Conservation (phyloP, 2,888 invertebrate genomes). For the Oxytorus armatus region DNA sequence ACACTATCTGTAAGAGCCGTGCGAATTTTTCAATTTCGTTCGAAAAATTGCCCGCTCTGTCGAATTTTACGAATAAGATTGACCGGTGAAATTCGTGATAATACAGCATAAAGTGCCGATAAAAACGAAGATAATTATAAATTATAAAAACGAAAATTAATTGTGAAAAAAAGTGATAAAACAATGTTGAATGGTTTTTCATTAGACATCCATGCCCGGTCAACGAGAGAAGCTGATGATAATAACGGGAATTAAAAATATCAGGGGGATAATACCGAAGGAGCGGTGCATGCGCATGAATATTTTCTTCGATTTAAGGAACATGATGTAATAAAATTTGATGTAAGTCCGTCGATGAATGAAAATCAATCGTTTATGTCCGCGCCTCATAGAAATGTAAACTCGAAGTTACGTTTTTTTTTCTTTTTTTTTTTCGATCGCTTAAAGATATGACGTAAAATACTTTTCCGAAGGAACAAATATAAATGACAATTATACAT, state of each 20-base stretch:
- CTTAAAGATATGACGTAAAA: conserved; percentile 51
- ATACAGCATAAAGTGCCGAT: too few species aligned
- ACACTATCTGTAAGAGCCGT: too few species aligned
- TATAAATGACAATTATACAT: conserved; percentile 71
- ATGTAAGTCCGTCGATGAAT: conserved; percentile 49
- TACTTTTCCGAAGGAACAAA: conserved; percentile 72
- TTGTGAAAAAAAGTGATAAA: neutral
- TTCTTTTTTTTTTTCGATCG: conserved; percentile 4
- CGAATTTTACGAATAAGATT: too few species aligned
- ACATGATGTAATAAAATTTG: conserved; percentile 25
- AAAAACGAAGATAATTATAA: neutral
- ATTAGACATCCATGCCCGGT: neutral
- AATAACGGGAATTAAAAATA: conserved; percentile 1
- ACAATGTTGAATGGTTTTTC: neutral
- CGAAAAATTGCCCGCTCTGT: too few species aligned
- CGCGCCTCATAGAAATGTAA: conserved; percentile 42
- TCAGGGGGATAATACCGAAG: conserved; percentile 13
- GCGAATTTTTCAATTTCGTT: too few species aligned
- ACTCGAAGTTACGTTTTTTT: conserved; percentile 39
- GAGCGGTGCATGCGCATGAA: conserved; percentile 35
- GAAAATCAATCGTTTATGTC: conserved; percentile 45
- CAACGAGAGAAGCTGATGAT: conserved; percentile 7
- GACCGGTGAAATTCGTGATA: too few species aligned
- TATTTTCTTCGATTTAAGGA: conserved; percentile 17
- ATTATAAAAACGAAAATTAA: neutral